Percentiles rank a stretch among this genome's conserved stretches.
phyloP scores from a whole-genome alignment of 2,888 invertebrate species.

The Athetis lepigone region DNA sequence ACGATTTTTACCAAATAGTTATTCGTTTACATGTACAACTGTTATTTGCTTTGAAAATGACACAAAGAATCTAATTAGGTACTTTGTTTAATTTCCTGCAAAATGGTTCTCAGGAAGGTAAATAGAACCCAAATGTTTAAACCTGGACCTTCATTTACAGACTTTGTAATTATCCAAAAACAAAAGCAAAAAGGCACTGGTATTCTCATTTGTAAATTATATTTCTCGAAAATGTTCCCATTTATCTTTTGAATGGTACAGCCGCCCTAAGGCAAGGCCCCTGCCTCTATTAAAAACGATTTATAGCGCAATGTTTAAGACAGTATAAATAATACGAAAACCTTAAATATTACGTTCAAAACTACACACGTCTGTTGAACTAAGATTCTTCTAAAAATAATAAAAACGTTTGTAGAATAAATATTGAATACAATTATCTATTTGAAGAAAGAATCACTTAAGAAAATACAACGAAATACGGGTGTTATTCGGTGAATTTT shows the following conservation, averaged over 20 bases:
- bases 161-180: not conserved
- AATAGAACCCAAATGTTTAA: too few relatives aligned
- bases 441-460: conserved; percentile 2
- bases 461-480: not conserved
- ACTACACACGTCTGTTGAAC: not conserved
- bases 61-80: not conserved
- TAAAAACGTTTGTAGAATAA: not conserved
- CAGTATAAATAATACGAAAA: not conserved
- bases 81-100: too few relatives aligned
- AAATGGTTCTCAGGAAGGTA: too few relatives aligned
- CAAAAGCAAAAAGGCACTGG: too few relatives aligned
- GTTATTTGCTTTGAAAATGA: conserved; percentile 6
- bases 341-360: not conserved
- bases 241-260: not conserved
- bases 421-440: not conserved
- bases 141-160: not conserved
- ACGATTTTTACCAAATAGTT: too few relatives aligned
- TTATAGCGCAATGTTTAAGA: not conserved
- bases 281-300: not conserved
- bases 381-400: not conserved
- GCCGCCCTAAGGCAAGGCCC: not conserved
- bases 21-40: too few relatives aligned
- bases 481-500: not conserved
- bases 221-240: not conserved
- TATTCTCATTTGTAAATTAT: not conserved